Base-by-base conservation (phyloP, 2,797 vertebrate genomes). In the Eulemur albifrons region DNA sequence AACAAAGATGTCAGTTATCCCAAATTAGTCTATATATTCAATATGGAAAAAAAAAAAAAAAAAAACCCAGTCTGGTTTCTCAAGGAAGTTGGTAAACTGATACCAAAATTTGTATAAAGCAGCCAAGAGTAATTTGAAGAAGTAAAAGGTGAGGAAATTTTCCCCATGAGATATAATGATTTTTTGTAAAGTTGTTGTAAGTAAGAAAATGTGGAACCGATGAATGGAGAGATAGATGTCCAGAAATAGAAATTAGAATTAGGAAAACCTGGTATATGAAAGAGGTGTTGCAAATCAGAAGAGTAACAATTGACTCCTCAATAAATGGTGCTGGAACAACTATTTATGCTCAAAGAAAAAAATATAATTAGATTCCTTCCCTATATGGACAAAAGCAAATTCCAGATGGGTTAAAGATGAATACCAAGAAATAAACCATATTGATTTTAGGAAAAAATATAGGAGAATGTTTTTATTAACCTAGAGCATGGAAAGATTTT, bases 111-210 rank as follows among this genome's bases (percentile, higher is more conserved):
- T 75, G 18, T 84, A 21, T 93, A 48, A 57, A 77, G 35, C 30
- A 86, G 9, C 30, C 48, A 90, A 95, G 63, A 90, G 54, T 35
- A 81, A 61, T 79, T 67, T n/a, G 70, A 93, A 84, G 70, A 92
- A 82, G 38, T n/a, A 67, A 5, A 82, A 79, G 25, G 17, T 83
- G 10, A 85, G 59, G 45, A 92, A 84, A 65, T 69, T 80, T 80
- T 1, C 5, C 50, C 50, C 86, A 18, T 54, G 63, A 87, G 21
- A 65, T 91, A 52, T 27, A 83, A 59, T 38, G 38, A 91, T 79
- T 77, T 73, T 38, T 79, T 84, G 11, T 79, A 52, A 76, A 38
- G 18, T 63, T 72, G 38, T 54, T 69, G 0, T 83, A 80, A 84
- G 80, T 79, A 80, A 63, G 40, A 91, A 75, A 79, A 88, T 52